These are phyloP conservation scores for Catonia carolina DNA, from an alignment of 2,888 invertebrate species.

Conservation along the genomic window DNA sequence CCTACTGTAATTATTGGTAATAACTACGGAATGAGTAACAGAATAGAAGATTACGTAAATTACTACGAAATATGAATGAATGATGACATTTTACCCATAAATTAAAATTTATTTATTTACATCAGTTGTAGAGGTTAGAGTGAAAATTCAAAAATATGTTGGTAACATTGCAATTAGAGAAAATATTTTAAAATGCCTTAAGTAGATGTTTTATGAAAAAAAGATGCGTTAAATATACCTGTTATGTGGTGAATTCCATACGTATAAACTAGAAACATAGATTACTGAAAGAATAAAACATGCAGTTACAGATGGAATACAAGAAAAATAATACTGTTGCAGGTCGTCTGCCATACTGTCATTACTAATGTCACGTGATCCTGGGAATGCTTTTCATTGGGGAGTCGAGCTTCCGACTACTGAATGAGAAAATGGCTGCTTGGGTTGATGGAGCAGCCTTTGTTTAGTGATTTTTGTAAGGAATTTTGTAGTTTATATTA, in stretches of 20 bases:
- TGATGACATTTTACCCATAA: too few species aligned
- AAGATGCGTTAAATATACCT: slow-evolving; percentile 49
- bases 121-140: too few species aligned
- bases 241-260: slow-evolving; percentile 71
- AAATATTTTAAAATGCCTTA: not conserved
- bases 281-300: slow-evolving; percentile 69
- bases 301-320: slow-evolving; percentile 43
- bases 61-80: too few species aligned
- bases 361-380: slow-evolving; percentile 42
- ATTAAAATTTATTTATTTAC: too few species aligned
- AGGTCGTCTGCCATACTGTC: slow-evolving; percentile 32
- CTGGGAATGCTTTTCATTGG: slow-evolving; percentile 36
- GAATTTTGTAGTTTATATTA: slow-evolving; percentile 40
- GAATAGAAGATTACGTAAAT: too few species aligned
- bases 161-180: slow-evolving; percentile 18
- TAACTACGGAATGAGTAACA: too few species aligned
- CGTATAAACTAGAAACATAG: slow-evolving; percentile 82
- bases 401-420: slow-evolving; percentile 37
- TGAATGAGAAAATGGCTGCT: slow-evolving; percentile 77
- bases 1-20: too few species aligned
- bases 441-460: slow-evolving; percentile 66
- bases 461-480: slow-evolving; percentile 50
- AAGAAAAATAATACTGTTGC: slow-evolving; percentile 18
- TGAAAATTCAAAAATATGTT: not conserved
- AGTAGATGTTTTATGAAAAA: not conserved